A percentile compares a stretch with the other conserved stretches of the same genome.
Evolutionary conservation across 1,140 invertebrate genomes (phyloP).

Genomic region (Penaeus indicus): DNA sequence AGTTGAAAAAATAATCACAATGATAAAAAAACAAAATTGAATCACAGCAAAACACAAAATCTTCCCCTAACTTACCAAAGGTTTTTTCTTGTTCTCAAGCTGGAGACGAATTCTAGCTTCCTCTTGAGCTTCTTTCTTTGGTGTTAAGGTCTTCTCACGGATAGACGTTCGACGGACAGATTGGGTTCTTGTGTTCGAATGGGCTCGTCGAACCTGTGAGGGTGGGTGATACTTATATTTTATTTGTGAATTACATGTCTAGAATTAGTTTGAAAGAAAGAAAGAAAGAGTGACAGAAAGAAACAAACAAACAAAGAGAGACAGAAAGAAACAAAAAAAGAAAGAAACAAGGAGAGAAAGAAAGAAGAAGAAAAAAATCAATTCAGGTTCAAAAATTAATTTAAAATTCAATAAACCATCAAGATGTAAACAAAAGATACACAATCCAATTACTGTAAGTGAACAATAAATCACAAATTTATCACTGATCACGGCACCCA

Average conservation of each 20-base stretch:
- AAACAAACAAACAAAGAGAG: neutral
- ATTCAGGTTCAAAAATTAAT: too few species aligned
- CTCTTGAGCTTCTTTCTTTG: slow-evolving; percentile 94
- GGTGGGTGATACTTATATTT: slow-evolving; percentile 62
- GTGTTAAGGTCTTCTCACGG: slow-evolving; percentile 91
- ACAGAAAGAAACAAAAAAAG: neutral
- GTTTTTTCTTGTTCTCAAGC: slow-evolving; percentile 66
- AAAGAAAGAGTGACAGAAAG: too few species aligned
- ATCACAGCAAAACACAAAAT: neutral
- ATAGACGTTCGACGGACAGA: slow-evolving; percentile 94
- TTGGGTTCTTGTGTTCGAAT: slow-evolving; percentile 77
- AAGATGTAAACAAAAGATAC: too few species aligned
- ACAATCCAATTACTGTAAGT: too few species aligned
- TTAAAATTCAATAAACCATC: too few species aligned
- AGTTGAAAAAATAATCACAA: too few species aligned
- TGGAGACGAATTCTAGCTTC: slow-evolving; percentile 78
- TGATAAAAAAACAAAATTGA: too few species aligned
- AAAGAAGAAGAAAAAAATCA: neutral
- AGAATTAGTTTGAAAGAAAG: neutral
- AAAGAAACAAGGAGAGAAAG: neutral
- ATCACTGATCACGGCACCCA: too few species aligned
- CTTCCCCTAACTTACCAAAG: slow-evolving; percentile 58
- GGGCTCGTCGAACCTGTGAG: slow-evolving; percentile 69
- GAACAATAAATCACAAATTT: too few species aligned
- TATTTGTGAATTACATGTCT: too few species aligned